Evolutionary conservation across 2,888 invertebrate genomes (phyloP), one percentile per base, ranked within the genome.

Genomic region (Prionchulus punctatus): DNA sequence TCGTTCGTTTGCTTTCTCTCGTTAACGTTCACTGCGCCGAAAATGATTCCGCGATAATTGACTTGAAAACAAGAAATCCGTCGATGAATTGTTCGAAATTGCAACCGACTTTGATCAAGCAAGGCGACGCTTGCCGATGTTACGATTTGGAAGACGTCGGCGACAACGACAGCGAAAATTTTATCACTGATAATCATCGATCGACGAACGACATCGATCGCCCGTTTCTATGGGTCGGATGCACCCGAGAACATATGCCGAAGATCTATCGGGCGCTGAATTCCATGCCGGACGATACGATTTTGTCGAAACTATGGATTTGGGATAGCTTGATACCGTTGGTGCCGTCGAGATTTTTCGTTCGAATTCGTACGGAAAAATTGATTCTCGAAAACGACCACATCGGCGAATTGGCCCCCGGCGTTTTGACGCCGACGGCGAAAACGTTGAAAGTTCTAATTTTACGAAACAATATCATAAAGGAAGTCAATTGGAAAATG

Each of bases 381-480:
- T 36, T 59, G 52, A 45, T 58, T 2, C 31, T 58, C 42, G 59
- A 59, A 30, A 23, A 15, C 23, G 51, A 52, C 25, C 28, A 49
- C 2, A 27, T 47, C 23, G 3, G 51, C 43, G 54, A 36, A 25
- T 58, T 54, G n/a, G 12, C n/a, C 15, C 57, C 62, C 2, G 63
- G 62, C n/a, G 58, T 61, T 1, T 63, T 67, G 54, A 53, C 43
- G 25, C 54, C 48, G 1, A 49, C 30, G 50, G 50, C 50, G 30
- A 26, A 26, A 12, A 15, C 60, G 3, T 54, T 67, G 45, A 55
- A 57, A 31, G 15, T 43, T 18, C 48, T 68, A 15, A 57, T 59
- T 18, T 59, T 70, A 43, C 58, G 61, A 51, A 63, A 63, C 52
- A 69, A 69, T 57, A 60, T 60, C 36, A 51, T 69, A 42, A 60